Evolutionary conservation across 2,113 vertebrate genomes (phyloP).

Genomic region (Phrynocephalus versicolor): DNA sequence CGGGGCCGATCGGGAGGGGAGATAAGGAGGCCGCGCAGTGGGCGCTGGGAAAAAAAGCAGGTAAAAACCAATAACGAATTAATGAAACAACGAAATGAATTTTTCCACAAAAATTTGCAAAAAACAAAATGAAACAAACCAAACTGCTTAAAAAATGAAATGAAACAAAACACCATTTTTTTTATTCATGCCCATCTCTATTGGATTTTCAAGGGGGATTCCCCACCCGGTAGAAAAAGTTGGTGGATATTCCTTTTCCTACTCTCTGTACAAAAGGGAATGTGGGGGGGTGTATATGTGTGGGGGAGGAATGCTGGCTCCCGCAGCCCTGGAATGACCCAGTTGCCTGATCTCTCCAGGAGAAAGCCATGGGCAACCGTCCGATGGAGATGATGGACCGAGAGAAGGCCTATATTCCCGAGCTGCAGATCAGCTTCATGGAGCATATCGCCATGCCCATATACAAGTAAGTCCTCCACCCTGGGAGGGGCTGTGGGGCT

Average conservation of each 20-base stretch:
- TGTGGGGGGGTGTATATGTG: background rate
- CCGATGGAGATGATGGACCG: slow-evolving; percentile 99
- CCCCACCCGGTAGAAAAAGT: background rate
- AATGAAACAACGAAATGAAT: no score
- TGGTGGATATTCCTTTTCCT: background rate
- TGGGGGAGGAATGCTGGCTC: background rate
- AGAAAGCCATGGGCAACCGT: slow-evolving; percentile 98
- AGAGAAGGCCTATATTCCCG: slow-evolving; percentile 98
- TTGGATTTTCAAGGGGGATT: no score
- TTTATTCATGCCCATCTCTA: no score
- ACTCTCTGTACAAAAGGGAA: background rate
- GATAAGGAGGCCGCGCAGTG: no score
- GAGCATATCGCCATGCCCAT: slow-evolving; percentile 98
- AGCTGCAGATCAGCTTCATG: slow-evolving; percentile 99
- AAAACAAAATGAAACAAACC: no score
- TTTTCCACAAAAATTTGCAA: no score
- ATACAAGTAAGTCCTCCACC: slow-evolving; percentile 81
- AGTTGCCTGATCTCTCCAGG: slow-evolving; percentile 65
- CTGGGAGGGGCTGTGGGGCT: rapidly evolving
- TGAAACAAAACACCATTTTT: no score
- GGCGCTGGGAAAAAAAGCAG: no score
- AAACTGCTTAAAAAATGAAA: no score
- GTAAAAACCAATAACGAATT: no score
- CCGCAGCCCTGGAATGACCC: rapidly evolving
- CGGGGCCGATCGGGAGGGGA: no score